Evolutionary conservation across 2,797 vertebrate species (phyloP).

Genomic region (Onychomys torridus): DNA sequence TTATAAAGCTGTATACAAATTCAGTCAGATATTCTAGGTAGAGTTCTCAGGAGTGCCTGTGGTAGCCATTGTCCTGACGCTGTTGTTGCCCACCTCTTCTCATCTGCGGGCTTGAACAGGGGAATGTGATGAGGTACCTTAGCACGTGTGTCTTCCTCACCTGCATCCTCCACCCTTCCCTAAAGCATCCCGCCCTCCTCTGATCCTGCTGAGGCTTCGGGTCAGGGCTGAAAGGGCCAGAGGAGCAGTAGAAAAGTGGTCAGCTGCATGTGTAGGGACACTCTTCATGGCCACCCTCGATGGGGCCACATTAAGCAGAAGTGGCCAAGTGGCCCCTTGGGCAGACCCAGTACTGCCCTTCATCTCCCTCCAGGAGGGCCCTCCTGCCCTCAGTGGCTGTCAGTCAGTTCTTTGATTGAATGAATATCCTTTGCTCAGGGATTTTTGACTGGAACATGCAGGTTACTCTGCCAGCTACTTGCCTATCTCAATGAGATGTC

Average conservation of each 20-base stretch:
- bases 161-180: neutral
- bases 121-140: neutral
- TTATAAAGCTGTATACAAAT: neutral
- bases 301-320: neutral
- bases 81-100: neutral
- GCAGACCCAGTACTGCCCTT: rapidly evolving
- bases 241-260: neutral
- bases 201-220: neutral
- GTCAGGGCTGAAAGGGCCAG: neutral
- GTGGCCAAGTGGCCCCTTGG: neutral
- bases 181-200: neutral
- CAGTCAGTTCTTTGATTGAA: neutral
- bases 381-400: neutral
- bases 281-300: neutral
- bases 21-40: neutral
- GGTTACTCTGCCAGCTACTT: neutral
- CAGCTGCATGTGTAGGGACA: no score
- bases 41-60: neutral
- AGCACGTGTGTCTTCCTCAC: neutral
- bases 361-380: neutral
- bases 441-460: neutral
- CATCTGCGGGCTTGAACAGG: neutral
- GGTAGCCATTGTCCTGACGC: neutral
- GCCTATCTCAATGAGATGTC: neutral
- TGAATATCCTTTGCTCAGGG: neutral